phyloP scores from a whole-genome alignment of 2,797 vertebrate genomes.

The Catharus ustulatus region DNA sequence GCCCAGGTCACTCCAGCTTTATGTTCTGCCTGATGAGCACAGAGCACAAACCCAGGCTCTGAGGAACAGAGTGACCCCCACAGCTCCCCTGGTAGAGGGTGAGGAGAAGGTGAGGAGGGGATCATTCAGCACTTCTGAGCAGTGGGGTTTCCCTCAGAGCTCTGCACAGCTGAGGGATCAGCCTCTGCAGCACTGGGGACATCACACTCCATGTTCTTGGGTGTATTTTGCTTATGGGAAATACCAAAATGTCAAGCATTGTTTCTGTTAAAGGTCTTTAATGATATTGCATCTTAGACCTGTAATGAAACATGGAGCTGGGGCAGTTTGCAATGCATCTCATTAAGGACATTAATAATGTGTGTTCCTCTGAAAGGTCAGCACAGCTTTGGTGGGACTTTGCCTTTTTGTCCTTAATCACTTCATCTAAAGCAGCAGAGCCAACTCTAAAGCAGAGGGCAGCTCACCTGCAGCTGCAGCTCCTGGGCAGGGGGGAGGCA shows the following conservation, averaged over 20 bases:
- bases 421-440: conserved; percentile 63
- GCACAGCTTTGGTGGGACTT: conserved; percentile 72
- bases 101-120: not conserved
- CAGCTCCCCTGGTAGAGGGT: not conserved
- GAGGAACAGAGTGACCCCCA: not conserved
- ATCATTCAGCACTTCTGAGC: not conserved
- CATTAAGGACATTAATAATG: conserved; percentile 83
- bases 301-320: conserved; percentile 79
- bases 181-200: conserved; percentile 16
- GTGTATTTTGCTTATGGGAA: conserved; percentile 78
- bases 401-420: conserved; percentile 70
- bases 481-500: not conserved
- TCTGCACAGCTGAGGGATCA: not conserved
- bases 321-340: conserved; percentile 78
- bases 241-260: conserved; percentile 83
- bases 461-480: not conserved
- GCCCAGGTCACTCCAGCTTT: not conserved
- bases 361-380: conserved; percentile 80
- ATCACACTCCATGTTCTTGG: conserved; percentile 46
- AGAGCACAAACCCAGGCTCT: not conserved
- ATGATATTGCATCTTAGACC: conserved; percentile 77
- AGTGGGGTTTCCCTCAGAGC: conserved; percentile 11
- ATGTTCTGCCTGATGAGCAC: not conserved
- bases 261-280: conserved; percentile 83
- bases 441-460: not conserved